Conservation (phyloP, 2,888 invertebrate genomes). For the Caenorhabditis uteleia region DNA sequence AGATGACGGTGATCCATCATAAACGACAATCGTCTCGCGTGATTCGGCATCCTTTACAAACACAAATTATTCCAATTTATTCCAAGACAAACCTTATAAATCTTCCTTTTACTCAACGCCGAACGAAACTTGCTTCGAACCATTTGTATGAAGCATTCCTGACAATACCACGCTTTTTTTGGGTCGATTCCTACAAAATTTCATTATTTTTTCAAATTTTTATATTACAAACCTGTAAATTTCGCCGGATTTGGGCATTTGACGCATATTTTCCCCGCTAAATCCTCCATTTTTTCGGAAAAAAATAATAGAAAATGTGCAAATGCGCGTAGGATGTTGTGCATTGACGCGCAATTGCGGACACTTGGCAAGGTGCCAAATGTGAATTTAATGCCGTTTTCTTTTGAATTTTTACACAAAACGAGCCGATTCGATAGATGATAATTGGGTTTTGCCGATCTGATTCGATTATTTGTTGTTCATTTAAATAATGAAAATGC, state of each 20-base stretch:
- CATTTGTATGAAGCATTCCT: slow-evolving; percentile 61
- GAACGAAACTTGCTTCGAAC: slow-evolving; percentile 62
- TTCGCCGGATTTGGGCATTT: slow-evolving; percentile 23
- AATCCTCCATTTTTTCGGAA: neutral
- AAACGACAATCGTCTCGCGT: slow-evolving; percentile 48
- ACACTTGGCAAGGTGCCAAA: neutral
- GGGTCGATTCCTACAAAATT: slow-evolving; percentile 47
- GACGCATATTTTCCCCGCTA: slow-evolving; percentile 26
- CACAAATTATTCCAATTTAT: slow-evolving; percentile 1
- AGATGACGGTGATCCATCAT: slow-evolving; percentile 41
- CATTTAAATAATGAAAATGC: too few relatives aligned
- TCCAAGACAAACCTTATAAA: slow-evolving; percentile 40
- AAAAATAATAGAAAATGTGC: neutral
- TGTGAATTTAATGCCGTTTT: too few relatives aligned
- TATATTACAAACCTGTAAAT: slow-evolving; percentile 16
- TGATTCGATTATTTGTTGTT: too few relatives aligned
- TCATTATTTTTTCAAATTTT: neutral
- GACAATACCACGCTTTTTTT: slow-evolving; percentile 62
- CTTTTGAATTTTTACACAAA: too few relatives aligned
- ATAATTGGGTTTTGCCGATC: too few relatives aligned
- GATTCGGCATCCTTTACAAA: slow-evolving; percentile 50
- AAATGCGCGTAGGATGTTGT: neutral
- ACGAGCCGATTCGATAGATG: too few relatives aligned
- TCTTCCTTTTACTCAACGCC: slow-evolving; percentile 56
- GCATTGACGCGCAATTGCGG: neutral